These are phyloP conservation scores for Calameuta pallipes DNA, from an alignment of 2,888 invertebrate genomes.

Conservation along the genomic window DNA sequence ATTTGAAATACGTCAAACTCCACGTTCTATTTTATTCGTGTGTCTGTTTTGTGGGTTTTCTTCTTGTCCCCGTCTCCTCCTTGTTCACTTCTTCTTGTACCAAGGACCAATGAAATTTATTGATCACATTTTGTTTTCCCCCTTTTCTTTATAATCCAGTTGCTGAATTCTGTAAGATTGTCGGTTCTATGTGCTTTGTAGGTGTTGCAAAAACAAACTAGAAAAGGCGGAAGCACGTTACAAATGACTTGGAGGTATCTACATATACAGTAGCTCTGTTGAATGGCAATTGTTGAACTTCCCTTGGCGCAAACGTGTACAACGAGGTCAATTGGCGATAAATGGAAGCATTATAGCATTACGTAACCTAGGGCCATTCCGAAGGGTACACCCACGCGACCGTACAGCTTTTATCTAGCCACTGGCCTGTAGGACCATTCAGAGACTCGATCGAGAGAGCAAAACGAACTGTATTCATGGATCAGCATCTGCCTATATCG, in stretches of 20 bases:
- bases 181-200: neutral
- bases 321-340: constrained; percentile 67
- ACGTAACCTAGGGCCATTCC: constrained; percentile 64
- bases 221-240: constrained; percentile 38
- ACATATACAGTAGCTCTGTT: constrained; percentile 42
- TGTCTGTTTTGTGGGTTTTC: neutral
- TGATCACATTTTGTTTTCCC: neutral
- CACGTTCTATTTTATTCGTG: neutral
- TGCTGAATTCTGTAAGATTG: neutral
- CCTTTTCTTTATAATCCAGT: neutral
- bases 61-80: neutral
- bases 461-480: neutral
- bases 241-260: constrained; percentile 32
- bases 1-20: neutral
- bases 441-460: neutral
- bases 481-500: neutral
- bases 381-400: constrained; percentile 61
- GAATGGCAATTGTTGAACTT: constrained; percentile 67
- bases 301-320: constrained; percentile 63
- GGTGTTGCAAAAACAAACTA: neutral
- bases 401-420: constrained; percentile 29
- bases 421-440: constrained; percentile 5
- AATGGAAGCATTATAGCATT: constrained; percentile 64
- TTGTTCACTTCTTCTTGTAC: neutral
- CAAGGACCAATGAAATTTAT: neutral